Base-by-base conservation (phyloP, 2,888 invertebrate genomes). In the Resseliella maxima region DNA sequence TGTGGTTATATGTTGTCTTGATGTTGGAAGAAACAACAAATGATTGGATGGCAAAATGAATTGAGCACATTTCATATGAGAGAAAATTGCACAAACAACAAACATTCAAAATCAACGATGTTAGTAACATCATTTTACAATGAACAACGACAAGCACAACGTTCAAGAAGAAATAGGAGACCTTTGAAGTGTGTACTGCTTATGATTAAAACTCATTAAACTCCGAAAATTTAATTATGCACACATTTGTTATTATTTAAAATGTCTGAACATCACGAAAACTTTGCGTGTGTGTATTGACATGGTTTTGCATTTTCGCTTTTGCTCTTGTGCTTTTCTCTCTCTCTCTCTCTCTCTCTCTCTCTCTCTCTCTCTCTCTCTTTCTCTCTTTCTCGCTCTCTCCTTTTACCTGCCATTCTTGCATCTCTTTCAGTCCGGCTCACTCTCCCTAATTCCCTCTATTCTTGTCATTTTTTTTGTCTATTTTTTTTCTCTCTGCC, bases 201-300 rank as follows among this genome's bases (percentile, higher is more conserved):
- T 72, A 72, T 72, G 72, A 72, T 72, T 72, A 72, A 72, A 72
- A 31, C 72, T 72, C 72, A 72, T 72, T 72, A 72, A 72, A 72
- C 72, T 72, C 31, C 72, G 31, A 72, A 72, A 72, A 72, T 72
- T 72, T 72, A 72, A 72, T 72, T 72, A 72, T 72, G 72, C 31
- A 72, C 72, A 72, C 72, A 72, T 72, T 72, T 72, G 35, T 31
- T 72, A 72, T 72, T 72, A 72, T 72, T 72, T 72, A 72, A 72
- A 72, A 72, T 72, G 72, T 72, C 72, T 72, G 72, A 72, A 72
- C 72, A 72, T 72, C 72, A 72, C 46, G 46, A 50, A 72, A 72
- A 72, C 72, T 72, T 72, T 31, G 31, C 2, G n/a, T 15, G 72
- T 31, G 72, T 31, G 18, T 72, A 72, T 72, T 31, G 72, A 72